These are phyloP conservation scores for Styela plicata DNA, from an alignment of 23 tunicate genomes.

Conservation along the genomic window DNA sequence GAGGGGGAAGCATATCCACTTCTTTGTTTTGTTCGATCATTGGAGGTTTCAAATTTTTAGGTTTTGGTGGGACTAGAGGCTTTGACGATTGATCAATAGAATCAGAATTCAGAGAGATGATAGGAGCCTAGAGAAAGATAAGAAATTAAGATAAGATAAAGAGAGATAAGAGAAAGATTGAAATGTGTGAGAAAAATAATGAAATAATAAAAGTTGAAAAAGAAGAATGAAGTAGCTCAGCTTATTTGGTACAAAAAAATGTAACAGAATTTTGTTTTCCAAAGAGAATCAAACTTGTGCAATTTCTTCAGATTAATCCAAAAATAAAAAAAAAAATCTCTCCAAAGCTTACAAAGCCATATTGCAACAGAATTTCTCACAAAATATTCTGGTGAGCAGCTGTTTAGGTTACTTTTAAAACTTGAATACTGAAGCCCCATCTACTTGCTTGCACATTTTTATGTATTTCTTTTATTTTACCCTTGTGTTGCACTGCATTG, in stretches of 20 bases:
- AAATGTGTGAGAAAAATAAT: neutral
- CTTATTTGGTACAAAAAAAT: no score
- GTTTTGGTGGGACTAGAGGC: conserved; percentile 41
- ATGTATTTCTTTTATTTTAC: neutral
- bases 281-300: no score
- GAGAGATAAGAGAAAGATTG: neutral
- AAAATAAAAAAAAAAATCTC: no score
- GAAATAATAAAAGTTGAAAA: neutral
- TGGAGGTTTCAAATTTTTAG: neutral
- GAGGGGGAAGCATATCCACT: conserved; percentile 14
- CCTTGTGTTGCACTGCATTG: neutral
- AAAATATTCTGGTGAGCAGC: no score
- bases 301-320: no score
- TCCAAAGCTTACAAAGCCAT: no score
- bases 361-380: no score
- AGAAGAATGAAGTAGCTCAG: neutral
- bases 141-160: neutral
- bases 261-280: no score
- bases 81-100: conserved; percentile 10
- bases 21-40: neutral
- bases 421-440: no score
- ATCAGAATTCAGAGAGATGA: neutral
- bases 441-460: no score
- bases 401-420: no score
- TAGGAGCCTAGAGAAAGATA: neutral